Evolutionary conservation across 1,140 invertebrate genomes (phyloP).

Genomic region (Lasaia peninsularis): DNA sequence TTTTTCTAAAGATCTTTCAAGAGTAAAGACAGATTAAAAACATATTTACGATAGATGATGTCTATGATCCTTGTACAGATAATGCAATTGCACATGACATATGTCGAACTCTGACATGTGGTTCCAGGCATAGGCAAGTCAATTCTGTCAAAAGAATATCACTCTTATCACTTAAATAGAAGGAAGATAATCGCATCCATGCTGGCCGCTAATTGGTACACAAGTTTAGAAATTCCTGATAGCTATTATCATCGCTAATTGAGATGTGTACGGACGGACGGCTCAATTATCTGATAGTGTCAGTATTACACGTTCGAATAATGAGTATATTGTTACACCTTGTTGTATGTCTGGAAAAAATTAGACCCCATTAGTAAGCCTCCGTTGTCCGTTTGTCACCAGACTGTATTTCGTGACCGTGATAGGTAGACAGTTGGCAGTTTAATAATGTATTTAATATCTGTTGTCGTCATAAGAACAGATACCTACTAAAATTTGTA

Average conservation of each 20-base stretch:
- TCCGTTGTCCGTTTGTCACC: too few species aligned
- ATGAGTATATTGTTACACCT: background rate
- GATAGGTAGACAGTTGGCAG: too few species aligned
- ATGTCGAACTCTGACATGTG: constrained; percentile 29
- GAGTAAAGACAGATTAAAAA: too few species aligned
- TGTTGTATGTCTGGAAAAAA: too few species aligned
- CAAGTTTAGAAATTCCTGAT: background rate
- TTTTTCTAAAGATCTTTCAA: too few species aligned
- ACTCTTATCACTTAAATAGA: background rate
- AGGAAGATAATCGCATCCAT: background rate
- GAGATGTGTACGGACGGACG: background rate
- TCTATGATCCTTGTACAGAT: background rate
- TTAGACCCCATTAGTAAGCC: too few species aligned
- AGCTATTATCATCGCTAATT: constrained; percentile 7
- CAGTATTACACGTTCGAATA: background rate
- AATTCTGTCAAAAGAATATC: background rate
- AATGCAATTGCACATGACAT: constrained; percentile 43
- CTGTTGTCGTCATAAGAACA: too few species aligned
- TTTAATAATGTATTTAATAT: too few species aligned
- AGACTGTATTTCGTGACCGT: too few species aligned
- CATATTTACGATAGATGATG: too few species aligned
- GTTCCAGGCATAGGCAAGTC: constrained; percentile 13
- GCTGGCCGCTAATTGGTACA: background rate
- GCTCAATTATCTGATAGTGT: background rate
- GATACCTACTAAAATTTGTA: too few species aligned